phyloP scores from a whole-genome alignment of 2,888 invertebrate genomes.

The Malthinus flaveolus region DNA sequence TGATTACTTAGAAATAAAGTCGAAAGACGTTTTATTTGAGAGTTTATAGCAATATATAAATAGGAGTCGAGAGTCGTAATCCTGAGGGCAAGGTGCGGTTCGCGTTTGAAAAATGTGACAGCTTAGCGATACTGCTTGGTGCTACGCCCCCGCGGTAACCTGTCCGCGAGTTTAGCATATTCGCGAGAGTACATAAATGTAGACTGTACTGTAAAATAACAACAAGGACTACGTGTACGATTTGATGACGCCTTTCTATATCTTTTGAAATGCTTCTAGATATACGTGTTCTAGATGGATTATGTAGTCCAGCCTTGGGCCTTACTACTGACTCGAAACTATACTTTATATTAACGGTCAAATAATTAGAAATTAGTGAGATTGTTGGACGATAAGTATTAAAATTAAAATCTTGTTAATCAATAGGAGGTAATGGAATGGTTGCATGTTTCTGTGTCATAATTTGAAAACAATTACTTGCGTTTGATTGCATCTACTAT shows the following conservation, averaged over 20 bases:
- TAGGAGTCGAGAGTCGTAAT: slow-evolving; percentile 29
- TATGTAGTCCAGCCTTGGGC: slow-evolving; percentile 15
- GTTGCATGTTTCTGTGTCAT: slow-evolving; percentile 23
- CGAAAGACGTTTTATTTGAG: slow-evolving; percentile 3
- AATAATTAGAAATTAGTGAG: slow-evolving; percentile 32
- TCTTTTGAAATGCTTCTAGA: slow-evolving; percentile 21
- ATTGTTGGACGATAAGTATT: slow-evolving; percentile 28
- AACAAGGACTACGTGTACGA: slow-evolving; percentile 1
- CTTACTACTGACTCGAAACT: slow-evolving; percentile 23
- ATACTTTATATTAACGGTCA: slow-evolving; percentile 30
- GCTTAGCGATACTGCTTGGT: slow-evolving; percentile 38
- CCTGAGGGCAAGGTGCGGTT: slow-evolving; percentile 41
- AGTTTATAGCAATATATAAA: slow-evolving; percentile 10
- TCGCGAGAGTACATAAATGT: slow-evolving; percentile 30
- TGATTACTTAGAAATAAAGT: too few species aligned
- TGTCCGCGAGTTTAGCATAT: slow-evolving; percentile 38
- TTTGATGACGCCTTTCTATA: slow-evolving; percentile 21
- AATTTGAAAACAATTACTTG: slow-evolving; percentile 11
- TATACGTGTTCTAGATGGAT: slow-evolving; percentile 17
- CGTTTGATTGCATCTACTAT: not conserved
- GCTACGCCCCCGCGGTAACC: slow-evolving; percentile 42
- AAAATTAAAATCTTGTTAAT: slow-evolving; percentile 14
- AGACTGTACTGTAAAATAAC: slow-evolving; percentile 26
- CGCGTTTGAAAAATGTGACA: slow-evolving; percentile 43
- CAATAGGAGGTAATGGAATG: slow-evolving; percentile 11